These are phyloP conservation scores for Drosophila biarmipes DNA, from an alignment of 1,140 invertebrate species.

Conservation along the genomic window DNA sequence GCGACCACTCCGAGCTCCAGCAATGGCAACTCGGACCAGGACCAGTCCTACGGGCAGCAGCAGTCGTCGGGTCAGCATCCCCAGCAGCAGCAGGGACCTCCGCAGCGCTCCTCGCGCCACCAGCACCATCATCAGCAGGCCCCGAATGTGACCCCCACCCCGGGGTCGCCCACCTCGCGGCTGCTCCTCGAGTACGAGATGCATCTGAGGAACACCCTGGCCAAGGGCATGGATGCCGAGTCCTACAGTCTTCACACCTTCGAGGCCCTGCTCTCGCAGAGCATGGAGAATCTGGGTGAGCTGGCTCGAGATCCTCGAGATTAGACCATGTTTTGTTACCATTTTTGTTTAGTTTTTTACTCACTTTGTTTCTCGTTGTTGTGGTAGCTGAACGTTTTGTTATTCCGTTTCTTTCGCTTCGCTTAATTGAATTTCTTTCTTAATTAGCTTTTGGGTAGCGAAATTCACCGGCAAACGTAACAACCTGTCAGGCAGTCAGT, in stretches of 20 bases:
- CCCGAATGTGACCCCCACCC: slow-evolving; percentile 89
- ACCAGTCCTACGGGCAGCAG: slow-evolving; percentile 89
- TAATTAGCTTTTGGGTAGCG: slow-evolving; percentile 46
- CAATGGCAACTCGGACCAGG: slow-evolving; percentile 94
- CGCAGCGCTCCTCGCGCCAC: slow-evolving; percentile 59
- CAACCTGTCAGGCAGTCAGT: slow-evolving; percentile 20
- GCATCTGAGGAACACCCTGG: slow-evolving; percentile 96
- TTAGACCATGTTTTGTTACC: slow-evolving; percentile 1
- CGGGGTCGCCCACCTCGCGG: slow-evolving; percentile 93
- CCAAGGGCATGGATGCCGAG: slow-evolving; percentile 97
- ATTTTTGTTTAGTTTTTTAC: slow-evolving; percentile 11
- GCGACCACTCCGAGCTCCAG: slow-evolving; percentile 96
- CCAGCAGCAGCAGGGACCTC: slow-evolving; percentile 56
- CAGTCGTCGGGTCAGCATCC: slow-evolving; percentile 78
- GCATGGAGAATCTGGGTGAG: slow-evolving; percentile 97
- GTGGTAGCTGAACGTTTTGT: slow-evolving; percentile 44
- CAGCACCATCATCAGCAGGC: slow-evolving; percentile 84
- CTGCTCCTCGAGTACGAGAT: slow-evolving; percentile 97
- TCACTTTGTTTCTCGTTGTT: slow-evolving; percentile 38
- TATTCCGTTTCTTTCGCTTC: slow-evolving; percentile 37
- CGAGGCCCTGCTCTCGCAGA: slow-evolving; percentile 95
- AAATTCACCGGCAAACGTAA: slow-evolving; percentile 9
- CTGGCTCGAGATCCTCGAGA: slow-evolving; percentile 6
- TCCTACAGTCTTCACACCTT: slow-evolving; percentile 97
- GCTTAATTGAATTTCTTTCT: slow-evolving; percentile 58